phyloP scores from a whole-genome alignment of 2,888 invertebrate species.

The Cryptocephalus primarius region DNA sequence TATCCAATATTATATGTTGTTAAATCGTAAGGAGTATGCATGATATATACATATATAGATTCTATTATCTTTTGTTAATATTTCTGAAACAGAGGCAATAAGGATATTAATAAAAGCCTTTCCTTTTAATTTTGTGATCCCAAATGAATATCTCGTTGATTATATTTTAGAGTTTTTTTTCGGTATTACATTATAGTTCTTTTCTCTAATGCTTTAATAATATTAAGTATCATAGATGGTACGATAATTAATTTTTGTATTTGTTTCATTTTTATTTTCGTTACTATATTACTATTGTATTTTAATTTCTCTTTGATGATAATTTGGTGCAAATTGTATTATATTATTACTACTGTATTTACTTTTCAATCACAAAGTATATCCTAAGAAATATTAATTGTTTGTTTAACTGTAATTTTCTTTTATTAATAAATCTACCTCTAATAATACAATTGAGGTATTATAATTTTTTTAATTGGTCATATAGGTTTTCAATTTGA shows the following conservation, averaged over 20 bases:
- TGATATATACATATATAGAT: slow-evolving; percentile 1
- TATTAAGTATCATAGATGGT: slow-evolving; percentile 10
- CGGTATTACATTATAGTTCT: slow-evolving; percentile 12
- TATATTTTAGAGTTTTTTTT: slow-evolving; percentile 11
- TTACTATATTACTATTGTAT: slow-evolving; percentile 5
- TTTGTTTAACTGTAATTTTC: slow-evolving; percentile 37
- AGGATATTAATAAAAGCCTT: too few relatives aligned
- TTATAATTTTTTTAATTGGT: too few relatives aligned
- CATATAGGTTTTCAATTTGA: too few relatives aligned
- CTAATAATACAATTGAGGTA: slow-evolving; percentile 24
- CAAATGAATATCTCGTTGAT: slow-evolving; percentile 6
- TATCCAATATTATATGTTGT: neutral
- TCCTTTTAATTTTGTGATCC: slow-evolving; percentile 10
- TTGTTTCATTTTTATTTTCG: slow-evolving; percentile 18
- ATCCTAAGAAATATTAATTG: slow-evolving; percentile 27
- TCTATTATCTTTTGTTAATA: slow-evolving; percentile 4
- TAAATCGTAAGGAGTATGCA: neutral
- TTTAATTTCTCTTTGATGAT: slow-evolving; percentile 23
- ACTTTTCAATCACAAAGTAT: slow-evolving; percentile 23
- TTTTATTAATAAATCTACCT: slow-evolving; percentile 42
- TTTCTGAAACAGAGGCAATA: neutral
- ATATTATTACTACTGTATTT: slow-evolving; percentile 16
- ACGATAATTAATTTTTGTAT: slow-evolving; percentile 12
- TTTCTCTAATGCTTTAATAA: slow-evolving; percentile 16
- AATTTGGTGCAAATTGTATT: slow-evolving; percentile 27